phyloP scores from a whole-genome alignment of 2,888 invertebrate species.

The Megalurothrips usitatus region DNA sequence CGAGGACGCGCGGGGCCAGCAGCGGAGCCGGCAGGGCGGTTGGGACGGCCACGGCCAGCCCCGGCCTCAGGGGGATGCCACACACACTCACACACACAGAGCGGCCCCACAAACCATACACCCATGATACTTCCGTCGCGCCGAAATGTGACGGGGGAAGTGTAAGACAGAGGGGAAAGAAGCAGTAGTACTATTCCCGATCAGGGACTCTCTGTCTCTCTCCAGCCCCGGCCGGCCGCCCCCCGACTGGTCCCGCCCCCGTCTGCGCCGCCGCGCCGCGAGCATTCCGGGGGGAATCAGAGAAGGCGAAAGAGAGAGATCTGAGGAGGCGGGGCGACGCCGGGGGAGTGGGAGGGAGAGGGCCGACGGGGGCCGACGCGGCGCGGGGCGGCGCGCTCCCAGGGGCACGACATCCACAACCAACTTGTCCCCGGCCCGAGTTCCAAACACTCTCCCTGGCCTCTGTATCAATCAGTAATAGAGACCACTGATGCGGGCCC shows the following conservation, averaged over 20 bases:
- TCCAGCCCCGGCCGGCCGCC: background rate
- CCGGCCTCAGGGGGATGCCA: background rate
- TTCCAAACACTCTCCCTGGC: slow-evolving; percentile 17
- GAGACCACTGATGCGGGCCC: slow-evolving; percentile 21
- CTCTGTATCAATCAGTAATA: slow-evolving; percentile 24
- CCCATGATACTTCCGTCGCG: slow-evolving; percentile 3
- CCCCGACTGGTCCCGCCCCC: background rate
- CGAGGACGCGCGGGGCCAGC: background rate
- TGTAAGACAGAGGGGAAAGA: background rate
- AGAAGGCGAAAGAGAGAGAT: background rate
- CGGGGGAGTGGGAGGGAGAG: background rate
- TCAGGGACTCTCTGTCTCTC: background rate
- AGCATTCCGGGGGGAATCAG: background rate
- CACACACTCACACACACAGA: background rate
- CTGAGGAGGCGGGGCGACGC: background rate
- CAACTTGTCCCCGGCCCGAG: slow-evolving; percentile 14
- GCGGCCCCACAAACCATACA: background rate
- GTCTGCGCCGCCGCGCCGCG: background rate
- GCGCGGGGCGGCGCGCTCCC: background rate
- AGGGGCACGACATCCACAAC: background rate
- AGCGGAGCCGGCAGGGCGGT: background rate
- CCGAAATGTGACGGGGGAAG: background rate
- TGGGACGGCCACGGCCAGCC: background rate
- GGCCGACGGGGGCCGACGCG: background rate
- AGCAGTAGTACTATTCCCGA: background rate